phyloP scores from a whole-genome alignment of 1,140 invertebrate genomes.

The Babylonia areolata region DNA sequence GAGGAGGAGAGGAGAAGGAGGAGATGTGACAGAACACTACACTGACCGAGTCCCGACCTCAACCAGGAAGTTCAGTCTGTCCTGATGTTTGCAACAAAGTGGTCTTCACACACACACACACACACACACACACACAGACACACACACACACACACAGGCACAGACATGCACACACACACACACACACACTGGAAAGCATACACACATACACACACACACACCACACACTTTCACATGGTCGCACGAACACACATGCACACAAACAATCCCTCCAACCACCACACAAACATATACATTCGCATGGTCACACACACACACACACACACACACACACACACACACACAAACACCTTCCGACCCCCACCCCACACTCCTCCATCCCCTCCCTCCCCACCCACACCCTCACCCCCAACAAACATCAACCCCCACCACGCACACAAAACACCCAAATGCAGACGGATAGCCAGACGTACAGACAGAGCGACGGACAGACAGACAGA shows the following conservation, averaged over 20 bases:
- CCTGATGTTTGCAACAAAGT: no score
- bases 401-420: neutral
- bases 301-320: neutral
- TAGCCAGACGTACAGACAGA: neutral
- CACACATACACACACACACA: conserved; percentile 16
- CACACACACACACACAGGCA: neutral
- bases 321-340: conserved; percentile 31
- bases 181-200: neutral
- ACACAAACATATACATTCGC: neutral
- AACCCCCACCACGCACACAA: neutral
- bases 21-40: no score
- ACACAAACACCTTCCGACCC: no score
- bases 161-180: neutral
- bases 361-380: no score
- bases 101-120: neutral
- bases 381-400: neutral
- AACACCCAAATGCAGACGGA: neutral
- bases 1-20: no score
- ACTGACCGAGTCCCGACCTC: neutral
- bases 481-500: no score
- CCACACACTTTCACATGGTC: neutral
- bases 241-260: neutral
- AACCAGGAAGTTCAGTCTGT: no score
- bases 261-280: neutral
- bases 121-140: neutral